Evolutionary conservation across 2,113 vertebrate genomes (phyloP), one percentile per base, ranked within the genome.

Genomic region (Lophura nycthemera): DNA sequence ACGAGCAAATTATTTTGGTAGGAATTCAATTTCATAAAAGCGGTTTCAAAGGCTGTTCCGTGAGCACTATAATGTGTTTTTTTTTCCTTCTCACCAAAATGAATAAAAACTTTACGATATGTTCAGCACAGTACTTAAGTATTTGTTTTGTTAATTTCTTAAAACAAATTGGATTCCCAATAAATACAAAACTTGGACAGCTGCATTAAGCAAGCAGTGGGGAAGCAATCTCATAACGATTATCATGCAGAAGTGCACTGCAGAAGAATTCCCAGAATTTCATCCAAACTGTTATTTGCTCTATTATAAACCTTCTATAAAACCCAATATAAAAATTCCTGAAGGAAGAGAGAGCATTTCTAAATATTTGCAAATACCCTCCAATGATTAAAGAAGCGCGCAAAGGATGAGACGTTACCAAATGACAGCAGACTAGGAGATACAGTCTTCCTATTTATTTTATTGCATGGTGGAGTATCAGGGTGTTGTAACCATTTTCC

Each of bases 101-200:
- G 96, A 98, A 97, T 97, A 96, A 97, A 97, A 98, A 95, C 95
- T 97, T 98, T 97, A 97, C 2, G 34, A 94, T 82, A 95, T 95
- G 95, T 97, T 96, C 96, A 93, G 66, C 71, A 86, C 20, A 87
- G 96, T 97, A 87, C 95, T 97, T 96, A 96, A 97, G 97, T 96
- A 97, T 95, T 97, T 96, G 97, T 97, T 98, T 97, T 98, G 96
- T 97, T 98, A 97, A 98, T 98, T 97, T 98, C 97, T 98, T 98
- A 98, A 97, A 97, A 97, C 97, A 96, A 97, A 98, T 96, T 95
- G 96, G 96, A 97, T 97, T 96, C 96, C 96, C 93, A 97, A 95
- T 97, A 97, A 97, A 97, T 96, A 97, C 97, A 96, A 96, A 95
- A 96, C 95, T 97, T 96, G 98, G 97, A 97, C 97, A 95, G 97